Evolutionary conservation across 2,113 vertebrate genomes (phyloP).

Genomic region (Strix aluco): DNA sequence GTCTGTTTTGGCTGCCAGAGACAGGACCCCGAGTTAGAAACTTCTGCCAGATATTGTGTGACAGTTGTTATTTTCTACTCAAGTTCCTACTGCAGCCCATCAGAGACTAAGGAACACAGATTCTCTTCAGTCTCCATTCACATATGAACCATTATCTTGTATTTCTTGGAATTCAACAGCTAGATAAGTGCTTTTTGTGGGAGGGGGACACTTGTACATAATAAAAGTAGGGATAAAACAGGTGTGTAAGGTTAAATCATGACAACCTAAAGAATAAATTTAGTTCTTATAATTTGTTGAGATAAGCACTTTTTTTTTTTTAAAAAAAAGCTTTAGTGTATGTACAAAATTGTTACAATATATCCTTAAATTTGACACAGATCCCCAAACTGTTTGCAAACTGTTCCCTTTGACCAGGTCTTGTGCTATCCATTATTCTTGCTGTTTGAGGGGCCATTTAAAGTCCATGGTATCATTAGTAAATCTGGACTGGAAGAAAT

Average conservation of each 20-base stretch:
- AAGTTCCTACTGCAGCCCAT: not conserved
- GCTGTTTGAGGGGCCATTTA: not conserved
- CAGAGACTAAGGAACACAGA: not conserved
- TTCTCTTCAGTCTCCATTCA: not conserved
- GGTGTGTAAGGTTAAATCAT: not conserved
- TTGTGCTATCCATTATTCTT: not conserved
- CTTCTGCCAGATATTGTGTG: not conserved
- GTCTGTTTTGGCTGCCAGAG: not conserved
- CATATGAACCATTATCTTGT: not conserved
- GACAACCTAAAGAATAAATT: not conserved
- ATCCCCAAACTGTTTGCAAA: not conserved
- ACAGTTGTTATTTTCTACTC: not conserved
- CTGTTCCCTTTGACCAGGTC: not conserved
- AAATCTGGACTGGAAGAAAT: not conserved
- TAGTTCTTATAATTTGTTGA: not conserved
- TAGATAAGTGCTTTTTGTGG: not conserved
- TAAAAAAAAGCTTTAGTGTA: not conserved
- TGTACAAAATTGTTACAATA: not conserved
- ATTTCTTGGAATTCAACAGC: not conserved
- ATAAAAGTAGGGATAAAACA: not conserved
- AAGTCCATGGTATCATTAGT: not conserved
- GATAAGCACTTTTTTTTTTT: not conserved
- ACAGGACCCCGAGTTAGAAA: not conserved
- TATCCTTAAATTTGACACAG: not conserved
- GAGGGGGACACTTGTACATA: fast-evolving